Percentiles rank a stretch among this genome's conserved stretches.
Conservation (phyloP, 1,140 invertebrate genomes). For the Diorhabda sublineata region DNA sequence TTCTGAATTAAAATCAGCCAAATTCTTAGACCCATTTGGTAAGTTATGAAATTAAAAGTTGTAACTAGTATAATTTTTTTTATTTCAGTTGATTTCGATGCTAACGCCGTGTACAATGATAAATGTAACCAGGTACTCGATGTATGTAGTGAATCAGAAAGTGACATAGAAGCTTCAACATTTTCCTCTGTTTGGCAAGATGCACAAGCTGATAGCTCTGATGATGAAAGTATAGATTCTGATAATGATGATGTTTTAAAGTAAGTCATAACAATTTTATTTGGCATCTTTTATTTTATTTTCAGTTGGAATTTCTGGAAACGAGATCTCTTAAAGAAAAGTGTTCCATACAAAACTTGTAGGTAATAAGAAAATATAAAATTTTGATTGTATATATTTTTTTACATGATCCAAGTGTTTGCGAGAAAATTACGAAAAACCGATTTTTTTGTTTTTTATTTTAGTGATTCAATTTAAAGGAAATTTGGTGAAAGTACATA, state of each 20-base stretch:
- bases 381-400: too few species aligned
- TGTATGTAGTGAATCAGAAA: slow-evolving; percentile 67
- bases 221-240: slow-evolving; percentile 73
- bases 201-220: slow-evolving; percentile 65
- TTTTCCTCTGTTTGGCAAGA: slow-evolving; percentile 63
- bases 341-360: too few species aligned
- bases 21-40: slow-evolving; percentile 55
- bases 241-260: slow-evolving; percentile 73
- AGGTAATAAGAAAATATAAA: too few species aligned
- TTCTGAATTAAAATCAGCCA: slow-evolving; percentile 31
- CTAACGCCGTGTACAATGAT: slow-evolving; percentile 51
- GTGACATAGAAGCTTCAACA: slow-evolving; percentile 63
- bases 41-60: slow-evolving; percentile 31
- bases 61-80: slow-evolving; percentile 6
- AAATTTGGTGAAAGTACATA: too few species aligned
- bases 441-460: too few species aligned
- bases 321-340: too few species aligned
- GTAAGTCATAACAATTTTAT: slow-evolving; percentile 49
- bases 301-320: too few species aligned
- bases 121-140: slow-evolving; percentile 60
- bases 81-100: slow-evolving; percentile 56
- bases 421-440: too few species aligned
- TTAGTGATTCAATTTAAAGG: too few species aligned
- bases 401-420: too few species aligned
- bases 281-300: too few species aligned